Evolutionary conservation across 1,140 invertebrate genomes (phyloP).

Genomic region (Ips nitidus): DNA sequence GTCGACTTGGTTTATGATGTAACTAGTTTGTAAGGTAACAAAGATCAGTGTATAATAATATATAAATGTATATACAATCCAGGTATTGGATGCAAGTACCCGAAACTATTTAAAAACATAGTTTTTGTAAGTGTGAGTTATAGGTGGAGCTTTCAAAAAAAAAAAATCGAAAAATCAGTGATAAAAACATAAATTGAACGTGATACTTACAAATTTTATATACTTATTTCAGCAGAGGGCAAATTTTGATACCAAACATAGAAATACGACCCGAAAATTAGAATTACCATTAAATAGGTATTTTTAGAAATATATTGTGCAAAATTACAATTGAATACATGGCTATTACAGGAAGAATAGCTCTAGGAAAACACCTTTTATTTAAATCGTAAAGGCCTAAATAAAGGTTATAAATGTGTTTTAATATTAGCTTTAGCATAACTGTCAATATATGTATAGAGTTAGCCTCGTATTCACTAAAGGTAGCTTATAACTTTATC

Average conservation of each 20-base stretch:
- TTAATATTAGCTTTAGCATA: too few species aligned
- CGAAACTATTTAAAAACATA: slow-evolving; percentile 21
- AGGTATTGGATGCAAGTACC: slow-evolving; percentile 29
- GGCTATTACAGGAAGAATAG: background rate
- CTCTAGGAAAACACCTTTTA: too few species aligned
- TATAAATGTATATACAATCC: slow-evolving; percentile 32
- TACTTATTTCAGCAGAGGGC: slow-evolving; percentile 29
- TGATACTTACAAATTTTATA: slow-evolving; percentile 36
- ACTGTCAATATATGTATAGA: too few species aligned
- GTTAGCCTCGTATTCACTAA: too few species aligned
- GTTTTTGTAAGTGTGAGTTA: slow-evolving; percentile 26
- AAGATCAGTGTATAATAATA: slow-evolving; percentile 30
- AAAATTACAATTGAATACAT: slow-evolving; percentile 25
- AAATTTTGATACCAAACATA: slow-evolving; percentile 37
- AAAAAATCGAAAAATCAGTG: slow-evolving; percentile 31
- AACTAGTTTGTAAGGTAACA: slow-evolving; percentile 15
- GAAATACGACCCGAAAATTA: slow-evolving; percentile 39
- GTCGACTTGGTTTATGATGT: slow-evolving; percentile 16
- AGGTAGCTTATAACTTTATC: too few species aligned
- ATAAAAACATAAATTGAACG: slow-evolving; percentile 30
- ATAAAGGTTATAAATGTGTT: too few species aligned
- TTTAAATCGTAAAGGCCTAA: too few species aligned
- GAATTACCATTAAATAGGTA: slow-evolving; percentile 29
- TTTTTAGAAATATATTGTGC: slow-evolving; percentile 20
- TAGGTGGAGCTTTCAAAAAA: slow-evolving; percentile 21